phyloP scores from a whole-genome alignment of 2,797 vertebrate species.

The Anolis apletophallus region DNA sequence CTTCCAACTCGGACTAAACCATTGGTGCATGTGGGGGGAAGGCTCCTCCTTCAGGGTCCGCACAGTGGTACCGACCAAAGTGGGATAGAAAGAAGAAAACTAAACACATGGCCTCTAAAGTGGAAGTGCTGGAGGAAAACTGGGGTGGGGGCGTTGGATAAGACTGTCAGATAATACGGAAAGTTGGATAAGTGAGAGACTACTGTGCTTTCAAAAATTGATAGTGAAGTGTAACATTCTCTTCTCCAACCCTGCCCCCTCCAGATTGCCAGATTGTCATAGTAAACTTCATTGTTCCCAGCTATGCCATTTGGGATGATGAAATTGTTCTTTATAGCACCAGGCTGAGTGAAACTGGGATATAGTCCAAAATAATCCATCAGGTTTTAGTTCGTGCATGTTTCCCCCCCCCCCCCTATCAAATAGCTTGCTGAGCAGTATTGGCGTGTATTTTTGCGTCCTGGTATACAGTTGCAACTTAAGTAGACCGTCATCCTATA shows the following conservation, averaged over 20 bases:
- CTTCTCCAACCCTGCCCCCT: background rate
- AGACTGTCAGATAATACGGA: too few relatives aligned
- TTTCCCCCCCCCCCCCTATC: too few relatives aligned
- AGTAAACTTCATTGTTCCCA: background rate
- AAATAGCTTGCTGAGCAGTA: slow-evolving; percentile 55
- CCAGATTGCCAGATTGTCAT: background rate
- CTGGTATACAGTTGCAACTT: slow-evolving; percentile 29
- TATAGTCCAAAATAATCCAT: slow-evolving; percentile 31
- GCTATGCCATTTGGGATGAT: background rate
- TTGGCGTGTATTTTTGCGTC: slow-evolving; percentile 40
- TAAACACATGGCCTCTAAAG: too few relatives aligned
- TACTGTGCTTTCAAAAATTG: background rate
- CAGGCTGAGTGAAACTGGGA: background rate
- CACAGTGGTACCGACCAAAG: too few relatives aligned
- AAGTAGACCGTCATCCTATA: slow-evolving; percentile 39
- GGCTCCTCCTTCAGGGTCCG: too few relatives aligned
- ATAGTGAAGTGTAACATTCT: background rate
- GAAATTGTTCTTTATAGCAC: background rate
- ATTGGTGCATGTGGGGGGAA: too few relatives aligned
- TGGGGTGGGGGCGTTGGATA: too few relatives aligned
- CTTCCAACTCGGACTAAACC: too few relatives aligned
- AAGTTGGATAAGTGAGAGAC: too few relatives aligned
- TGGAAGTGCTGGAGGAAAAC: too few relatives aligned
- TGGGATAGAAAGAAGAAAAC: too few relatives aligned
- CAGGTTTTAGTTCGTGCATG: slow-evolving; percentile 44